These are phyloP conservation scores for Phalacrocorax brasilianus DNA, from an alignment of 2,113 vertebrate genomes.

Conservation along the genomic window DNA sequence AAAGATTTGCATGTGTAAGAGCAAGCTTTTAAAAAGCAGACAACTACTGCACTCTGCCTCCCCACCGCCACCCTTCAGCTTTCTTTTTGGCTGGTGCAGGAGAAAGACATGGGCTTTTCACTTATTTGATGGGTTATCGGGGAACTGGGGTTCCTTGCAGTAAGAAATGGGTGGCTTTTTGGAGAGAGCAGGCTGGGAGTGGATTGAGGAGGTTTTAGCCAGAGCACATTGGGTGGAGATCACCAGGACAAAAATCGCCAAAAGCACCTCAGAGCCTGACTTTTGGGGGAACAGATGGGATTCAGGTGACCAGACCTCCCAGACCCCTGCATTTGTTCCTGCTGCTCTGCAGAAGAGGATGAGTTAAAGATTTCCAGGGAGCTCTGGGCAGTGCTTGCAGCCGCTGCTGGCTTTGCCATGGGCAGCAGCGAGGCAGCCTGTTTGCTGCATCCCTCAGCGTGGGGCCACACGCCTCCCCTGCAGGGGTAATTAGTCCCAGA, in stretches of 20 bases:
- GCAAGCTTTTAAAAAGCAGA: constrained; percentile 28
- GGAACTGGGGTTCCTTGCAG: not conserved
- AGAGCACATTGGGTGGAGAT: fast-evolving
- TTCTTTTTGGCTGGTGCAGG: not conserved
- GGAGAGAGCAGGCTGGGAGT: not conserved
- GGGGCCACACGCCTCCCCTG: not conserved
- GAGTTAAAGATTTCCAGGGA: not conserved
- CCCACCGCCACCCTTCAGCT: not conserved
- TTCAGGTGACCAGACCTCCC: not conserved
- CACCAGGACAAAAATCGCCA: not conserved
- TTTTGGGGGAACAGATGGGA: not conserved
- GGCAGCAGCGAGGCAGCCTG: not conserved
- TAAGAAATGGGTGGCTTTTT: not conserved
- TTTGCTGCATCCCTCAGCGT: fast-evolving
- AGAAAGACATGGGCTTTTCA: not conserved
- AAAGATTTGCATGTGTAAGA: constrained; percentile 66
- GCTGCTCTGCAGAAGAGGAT: not conserved
- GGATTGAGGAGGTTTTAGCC: not conserved
- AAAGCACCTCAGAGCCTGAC: not conserved
- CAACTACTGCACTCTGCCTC: constrained; percentile 26
- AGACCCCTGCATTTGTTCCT: not conserved
- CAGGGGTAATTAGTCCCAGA: constrained; percentile 33
- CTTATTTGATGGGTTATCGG: not conserved
- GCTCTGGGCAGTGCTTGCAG: not conserved
- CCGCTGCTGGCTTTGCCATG: not conserved